Percentiles rank a stretch among this genome's conserved stretches.
Evolutionary conservation across 2,888 invertebrate genomes (phyloP).

Genomic region (Pristionchus exspectatus): DNA sequence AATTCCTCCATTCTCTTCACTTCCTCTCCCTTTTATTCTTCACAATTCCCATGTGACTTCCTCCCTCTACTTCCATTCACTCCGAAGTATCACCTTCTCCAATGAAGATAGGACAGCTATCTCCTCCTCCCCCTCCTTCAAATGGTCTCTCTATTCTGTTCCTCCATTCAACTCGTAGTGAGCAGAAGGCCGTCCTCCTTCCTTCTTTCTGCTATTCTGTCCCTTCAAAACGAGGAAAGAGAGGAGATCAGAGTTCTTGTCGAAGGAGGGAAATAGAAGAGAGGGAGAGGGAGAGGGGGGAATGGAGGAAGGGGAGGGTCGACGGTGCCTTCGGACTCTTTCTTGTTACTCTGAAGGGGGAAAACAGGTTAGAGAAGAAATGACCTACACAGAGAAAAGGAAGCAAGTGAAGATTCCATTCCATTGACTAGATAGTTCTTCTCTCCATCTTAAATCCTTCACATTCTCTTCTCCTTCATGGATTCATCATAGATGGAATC

Average conservation of each 20-base stretch:
- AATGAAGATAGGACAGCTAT: not conserved
- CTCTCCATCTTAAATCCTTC: not conserved
- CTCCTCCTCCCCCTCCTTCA: not conserved
- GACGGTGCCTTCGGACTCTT: conserved; percentile 17
- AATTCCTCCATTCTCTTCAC: conserved; percentile 47
- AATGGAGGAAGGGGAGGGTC: conserved; percentile 13
- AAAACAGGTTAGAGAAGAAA: not conserved
- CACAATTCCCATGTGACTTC: not conserved
- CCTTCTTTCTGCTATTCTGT: conserved; percentile 11
- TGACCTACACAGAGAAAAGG: not conserved
- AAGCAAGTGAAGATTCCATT: not conserved
- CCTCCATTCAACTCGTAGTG: not conserved
- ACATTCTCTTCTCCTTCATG: not conserved
- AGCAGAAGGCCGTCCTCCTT: conserved; percentile 7
- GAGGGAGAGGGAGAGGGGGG: not conserved
- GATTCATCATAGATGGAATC: not conserved
- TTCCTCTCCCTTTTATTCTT: conserved; percentile 42
- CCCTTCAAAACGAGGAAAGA: conserved; percentile 31
- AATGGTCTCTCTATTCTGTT: not conserved
- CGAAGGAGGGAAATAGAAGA: too few relatives aligned
- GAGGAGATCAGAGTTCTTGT: conserved; percentile 17
- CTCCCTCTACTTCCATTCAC: not conserved
- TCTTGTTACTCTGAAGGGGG: too few relatives aligned
- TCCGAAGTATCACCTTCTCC: not conserved
- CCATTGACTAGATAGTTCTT: not conserved